phyloP scores from a whole-genome alignment of 2,888 invertebrate genomes.

The Troglohyphantes excavatus region DNA sequence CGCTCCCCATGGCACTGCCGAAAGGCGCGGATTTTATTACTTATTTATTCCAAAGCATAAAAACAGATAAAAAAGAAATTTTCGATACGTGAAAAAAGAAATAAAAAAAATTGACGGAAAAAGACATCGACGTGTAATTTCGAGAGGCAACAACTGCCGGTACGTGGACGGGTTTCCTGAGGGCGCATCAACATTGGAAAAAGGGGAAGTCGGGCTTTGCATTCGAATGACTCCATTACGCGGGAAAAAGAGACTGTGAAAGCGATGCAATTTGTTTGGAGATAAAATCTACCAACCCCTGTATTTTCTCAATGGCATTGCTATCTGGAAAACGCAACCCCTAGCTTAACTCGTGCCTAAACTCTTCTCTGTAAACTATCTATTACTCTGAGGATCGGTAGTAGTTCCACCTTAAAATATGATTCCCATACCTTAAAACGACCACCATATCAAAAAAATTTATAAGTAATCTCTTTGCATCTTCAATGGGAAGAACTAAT shows the following conservation, averaged over 20 bases:
- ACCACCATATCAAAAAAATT: no score
- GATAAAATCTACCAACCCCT: neutral
- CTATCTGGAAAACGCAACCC: neutral
- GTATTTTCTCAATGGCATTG: neutral
- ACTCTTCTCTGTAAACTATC: no score
- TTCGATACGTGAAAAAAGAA: neutral
- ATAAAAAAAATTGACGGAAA: neutral
- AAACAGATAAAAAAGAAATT: conserved; percentile 10
- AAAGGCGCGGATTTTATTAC: neutral
- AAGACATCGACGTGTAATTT: conserved; percentile 33
- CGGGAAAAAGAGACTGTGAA: neutral
- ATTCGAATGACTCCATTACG: conserved; percentile 42
- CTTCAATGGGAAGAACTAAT: no score
- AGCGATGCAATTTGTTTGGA: neutral
- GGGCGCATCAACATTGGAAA: conserved; percentile 22
- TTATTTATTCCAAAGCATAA: neutral
- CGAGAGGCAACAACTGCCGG: conserved; percentile 29
- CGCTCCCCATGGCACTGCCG: neutral
- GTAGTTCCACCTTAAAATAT: no score
- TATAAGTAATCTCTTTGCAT: no score
- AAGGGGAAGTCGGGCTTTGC: conserved; percentile 8
- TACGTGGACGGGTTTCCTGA: conserved; percentile 51
- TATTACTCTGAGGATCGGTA: no score
- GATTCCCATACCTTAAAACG: no score
- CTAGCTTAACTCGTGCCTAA: no score